Evolutionary conservation across 2,113 vertebrate species (phyloP), one percentile per base, ranked within the genome.

Genomic region (Nothobranchius furzeri): DNA sequence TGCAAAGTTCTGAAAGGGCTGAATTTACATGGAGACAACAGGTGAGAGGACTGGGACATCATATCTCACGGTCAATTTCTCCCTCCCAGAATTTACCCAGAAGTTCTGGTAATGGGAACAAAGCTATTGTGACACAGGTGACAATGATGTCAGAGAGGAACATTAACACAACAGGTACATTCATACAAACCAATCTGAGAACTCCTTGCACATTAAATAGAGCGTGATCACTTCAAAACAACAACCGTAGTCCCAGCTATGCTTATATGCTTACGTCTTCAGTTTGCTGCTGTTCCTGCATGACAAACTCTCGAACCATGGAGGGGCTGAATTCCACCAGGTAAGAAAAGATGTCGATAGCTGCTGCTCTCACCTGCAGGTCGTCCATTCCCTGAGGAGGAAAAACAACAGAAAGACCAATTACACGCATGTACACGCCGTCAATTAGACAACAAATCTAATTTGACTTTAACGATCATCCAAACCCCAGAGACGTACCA

Each of bases 261-360:
- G 91, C 98, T 96, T 92, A 99, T 12, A 53, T 64, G 91, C 98
- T 96, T 92, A 99, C 98, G 46, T 98, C 96, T 4, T 99, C 98
- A 5, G 96, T 97, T 88, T 99, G 98, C 75, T 99, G 97, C 11
- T 96, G 96, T 82, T 99, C 98, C 88, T 99, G 98, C 98, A 99
- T 98, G 76, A 99, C 95, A 93, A 99, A 99, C 88, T 99, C 98
- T 64, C 96, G 91, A 70, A 99, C 98, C 98, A 99, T 98, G 70
- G 97, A 98, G 81, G 98, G 97, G 89, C 97, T 98, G 92, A 98
- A 99, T 86, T 99, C 97, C 92, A 99, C 97, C 85, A 99, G 93
- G 91, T 99, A 99, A 71, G 98, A 99, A 93, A 99, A 98, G 93
- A 99, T 99, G 90, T 99, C 97, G 67, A 96, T 99, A 75, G 98